Base-by-base conservation (phyloP, 2,888 invertebrate genomes). In the Eupithecia insigniata region DNA sequence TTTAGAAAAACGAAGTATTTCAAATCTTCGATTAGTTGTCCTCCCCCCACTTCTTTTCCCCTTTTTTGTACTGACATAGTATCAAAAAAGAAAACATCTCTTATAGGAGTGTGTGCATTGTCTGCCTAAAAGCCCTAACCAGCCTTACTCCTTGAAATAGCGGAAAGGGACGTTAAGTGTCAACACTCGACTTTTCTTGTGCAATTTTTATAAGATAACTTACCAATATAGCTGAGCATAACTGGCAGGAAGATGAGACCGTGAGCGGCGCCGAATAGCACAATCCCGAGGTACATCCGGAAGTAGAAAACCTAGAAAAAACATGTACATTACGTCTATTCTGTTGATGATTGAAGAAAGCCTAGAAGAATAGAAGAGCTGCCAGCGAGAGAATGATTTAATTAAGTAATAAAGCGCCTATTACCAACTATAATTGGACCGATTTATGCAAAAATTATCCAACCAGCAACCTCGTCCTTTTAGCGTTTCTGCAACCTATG, bases 211-310 rank as follows among this genome's bases (percentile, higher is more conserved):
- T 8, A 26, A 12, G 18, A 18, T 62, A 22, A 95, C 96, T 96
- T 89, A 98, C 99, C 99, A 89, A 99, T 97, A 95, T 98, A 99
- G 92, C 98, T 99, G 82, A 99, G 96, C 84, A 99, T 95, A 75
- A 99, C 99, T 12, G 99, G 99, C 81, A 99, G 95, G 95, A 99
- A 99, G 85, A 99, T 97, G 75, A 99, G 96, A 26, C 99, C 99
- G 91, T 99, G 99, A 7, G 98, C 96, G 12, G 99, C 99, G 70
- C 99, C 99, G 89, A 98, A 97, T 74, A 99, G 86, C 70, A 99
- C 99, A 83, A 99, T 99, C 72, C 99, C 98, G 87, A 99, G 95
- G 92, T 99, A 99, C 98, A 99, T 99, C 80, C 98, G 96, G 95
- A 99, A 99, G 95, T 99, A 99, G 94, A 98, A 99, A 85, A 97